These are phyloP conservation scores for Apis laboriosa DNA, from an alignment of 1,140 invertebrate genomes.

Conservation along the genomic window DNA sequence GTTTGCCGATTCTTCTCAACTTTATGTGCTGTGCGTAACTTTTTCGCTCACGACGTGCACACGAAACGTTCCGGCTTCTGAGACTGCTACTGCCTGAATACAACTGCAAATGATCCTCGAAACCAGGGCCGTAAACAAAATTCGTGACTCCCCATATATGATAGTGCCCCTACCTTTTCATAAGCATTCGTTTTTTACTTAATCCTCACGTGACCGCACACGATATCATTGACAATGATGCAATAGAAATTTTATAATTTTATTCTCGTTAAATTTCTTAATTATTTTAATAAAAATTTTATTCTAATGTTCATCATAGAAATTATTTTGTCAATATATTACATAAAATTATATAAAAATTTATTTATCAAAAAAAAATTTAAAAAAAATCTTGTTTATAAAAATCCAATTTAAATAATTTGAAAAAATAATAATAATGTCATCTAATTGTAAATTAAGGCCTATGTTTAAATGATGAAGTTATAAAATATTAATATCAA, in stretches of 20 bases:
- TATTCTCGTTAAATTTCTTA: neutral
- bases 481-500: neutral
- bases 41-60: conserved; percentile 38
- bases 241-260: conserved; percentile 8
- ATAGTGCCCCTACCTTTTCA: neutral
- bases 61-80: conserved; percentile 55
- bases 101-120: conserved; percentile 52
- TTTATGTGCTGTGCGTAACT: conserved; percentile 13
- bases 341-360: neutral
- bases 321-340: neutral
- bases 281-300: neutral
- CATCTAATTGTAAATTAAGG: neutral
- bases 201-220: neutral
- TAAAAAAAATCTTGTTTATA: neutral
- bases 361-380: neutral
- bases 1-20: neutral
- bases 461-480: neutral
- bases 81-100: conserved; percentile 69
- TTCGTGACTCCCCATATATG: neutral
- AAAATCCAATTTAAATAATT: neutral
- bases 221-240: neutral
- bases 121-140: conserved; percentile 38
- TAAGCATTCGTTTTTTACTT: neutral
- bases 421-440: neutral
- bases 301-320: neutral